Conservation (phyloP, 1,140 invertebrate genomes). For the Rhyacophila brunnea region DNA sequence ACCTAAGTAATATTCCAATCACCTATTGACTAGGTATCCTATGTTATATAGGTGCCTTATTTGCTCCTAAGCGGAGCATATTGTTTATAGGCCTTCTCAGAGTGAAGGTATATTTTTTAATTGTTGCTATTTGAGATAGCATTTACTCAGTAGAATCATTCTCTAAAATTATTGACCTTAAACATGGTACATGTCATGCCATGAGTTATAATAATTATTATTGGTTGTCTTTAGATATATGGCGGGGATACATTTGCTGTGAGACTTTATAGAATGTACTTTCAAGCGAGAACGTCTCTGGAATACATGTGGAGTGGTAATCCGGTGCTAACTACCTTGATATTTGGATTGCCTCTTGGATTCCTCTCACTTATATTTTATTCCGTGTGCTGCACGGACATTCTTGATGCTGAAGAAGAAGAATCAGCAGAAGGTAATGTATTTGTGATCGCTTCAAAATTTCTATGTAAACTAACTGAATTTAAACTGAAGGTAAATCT, state of each 20-base stretch:
- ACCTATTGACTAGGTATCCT: too few relatives aligned
- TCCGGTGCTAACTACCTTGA: slow-evolving; percentile 81
- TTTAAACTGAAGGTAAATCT: slow-evolving; percentile 6
- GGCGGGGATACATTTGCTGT: slow-evolving; percentile 77
- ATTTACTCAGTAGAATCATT: too few relatives aligned
- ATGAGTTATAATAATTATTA: too few relatives aligned
- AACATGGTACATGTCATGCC: too few relatives aligned
- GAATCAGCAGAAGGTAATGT: slow-evolving; percentile 54
- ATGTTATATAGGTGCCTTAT: too few relatives aligned
- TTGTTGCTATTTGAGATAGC: too few relatives aligned
- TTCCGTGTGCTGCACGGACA: slow-evolving; percentile 90
- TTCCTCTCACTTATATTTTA: slow-evolving; percentile 93
- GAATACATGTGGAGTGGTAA: slow-evolving; percentile 87
- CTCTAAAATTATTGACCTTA: too few relatives aligned
- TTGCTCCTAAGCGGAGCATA: too few relatives aligned
- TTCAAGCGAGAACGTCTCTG: slow-evolving; percentile 71
- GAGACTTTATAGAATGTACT: slow-evolving; percentile 72
- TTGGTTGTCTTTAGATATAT: slow-evolving; percentile 69
- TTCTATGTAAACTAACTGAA: too few relatives aligned
- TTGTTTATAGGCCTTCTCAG: too few relatives aligned
- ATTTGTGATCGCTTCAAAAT: not conserved
- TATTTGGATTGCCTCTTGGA: slow-evolving; percentile 85
- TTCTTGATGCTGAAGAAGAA: slow-evolving; percentile 88
- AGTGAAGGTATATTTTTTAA: too few relatives aligned
- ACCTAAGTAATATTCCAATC: too few relatives aligned